phyloP scores from a whole-genome alignment of 2,113 vertebrate genomes.

The Oreochromis tanganicae region DNA sequence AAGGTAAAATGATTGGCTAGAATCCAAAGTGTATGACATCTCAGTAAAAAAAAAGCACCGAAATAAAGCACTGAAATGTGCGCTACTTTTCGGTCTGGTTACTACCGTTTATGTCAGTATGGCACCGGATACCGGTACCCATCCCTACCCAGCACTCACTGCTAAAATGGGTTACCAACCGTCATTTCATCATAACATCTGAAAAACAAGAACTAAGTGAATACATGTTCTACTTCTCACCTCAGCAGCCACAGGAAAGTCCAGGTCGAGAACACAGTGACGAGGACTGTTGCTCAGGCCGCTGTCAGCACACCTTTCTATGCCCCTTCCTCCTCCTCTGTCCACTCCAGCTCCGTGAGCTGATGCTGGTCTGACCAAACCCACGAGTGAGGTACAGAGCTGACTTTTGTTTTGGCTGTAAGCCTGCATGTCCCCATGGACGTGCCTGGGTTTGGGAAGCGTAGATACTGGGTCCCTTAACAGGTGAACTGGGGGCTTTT shows the following conservation, averaged over 20 bases:
- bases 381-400: conserved; percentile 19
- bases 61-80: too few species aligned
- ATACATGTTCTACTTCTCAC: background rate
- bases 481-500: conserved; percentile 65
- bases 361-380: conserved; percentile 52
- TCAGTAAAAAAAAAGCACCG: too few species aligned
- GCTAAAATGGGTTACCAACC: background rate
- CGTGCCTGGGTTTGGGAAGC: conserved; percentile 81
- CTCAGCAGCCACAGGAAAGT: conserved; percentile 69
- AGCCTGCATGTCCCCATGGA: conserved; percentile 56
- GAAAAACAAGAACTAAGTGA: background rate
- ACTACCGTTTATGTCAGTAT: too few species aligned
- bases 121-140: too few species aligned
- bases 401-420: conserved; percentile 50
- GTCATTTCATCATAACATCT: background rate
- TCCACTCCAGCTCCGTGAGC: conserved; percentile 47
- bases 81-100: too few species aligned
- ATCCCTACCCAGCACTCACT: background rate
- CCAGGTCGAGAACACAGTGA: conserved; percentile 64
- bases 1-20: too few species aligned
- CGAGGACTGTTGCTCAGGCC: conserved; percentile 67
- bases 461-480: conserved; percentile 81
- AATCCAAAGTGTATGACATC: too few species aligned
- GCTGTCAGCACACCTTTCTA: conserved; percentile 44
- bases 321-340: conserved; percentile 2